phyloP scores from a whole-genome alignment of 2,888 invertebrate genomes.

The Zaprionus bogoriensis region DNA sequence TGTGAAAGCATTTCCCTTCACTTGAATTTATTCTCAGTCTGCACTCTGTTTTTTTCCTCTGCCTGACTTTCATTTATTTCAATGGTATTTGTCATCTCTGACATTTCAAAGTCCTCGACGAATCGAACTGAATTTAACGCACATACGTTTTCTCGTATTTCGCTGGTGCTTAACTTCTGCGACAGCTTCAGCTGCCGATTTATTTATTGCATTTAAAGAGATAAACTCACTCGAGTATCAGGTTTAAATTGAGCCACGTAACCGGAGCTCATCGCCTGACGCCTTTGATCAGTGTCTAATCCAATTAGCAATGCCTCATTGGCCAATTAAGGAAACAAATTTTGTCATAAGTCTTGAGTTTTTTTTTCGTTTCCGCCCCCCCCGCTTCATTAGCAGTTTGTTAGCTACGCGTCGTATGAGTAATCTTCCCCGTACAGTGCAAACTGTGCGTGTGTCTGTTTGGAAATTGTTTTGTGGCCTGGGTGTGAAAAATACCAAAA shows the following conservation, averaged over 20 bases:
- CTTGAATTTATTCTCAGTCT: constrained; percentile 17
- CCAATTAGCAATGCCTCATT: constrained; percentile 56
- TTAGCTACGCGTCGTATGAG: constrained; percentile 31
- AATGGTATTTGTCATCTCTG: constrained; percentile 7
- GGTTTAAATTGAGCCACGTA: constrained; percentile 14
- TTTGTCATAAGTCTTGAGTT: constrained; percentile 23
- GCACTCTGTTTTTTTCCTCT: background rate
- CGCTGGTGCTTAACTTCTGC: constrained; percentile 38
- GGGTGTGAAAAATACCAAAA: constrained; percentile 52
- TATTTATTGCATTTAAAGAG: too few relatives aligned
- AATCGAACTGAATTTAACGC: constrained; percentile 26
- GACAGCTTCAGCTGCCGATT: constrained; percentile 16
- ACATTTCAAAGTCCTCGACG: constrained; percentile 16
- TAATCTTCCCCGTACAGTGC: constrained; percentile 34
- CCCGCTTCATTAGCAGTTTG: constrained; percentile 44
- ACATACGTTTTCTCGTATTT: constrained; percentile 3
- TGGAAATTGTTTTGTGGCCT: constrained; percentile 38
- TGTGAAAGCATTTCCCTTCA: constrained; percentile 15
- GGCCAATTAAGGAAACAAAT: constrained; percentile 24
- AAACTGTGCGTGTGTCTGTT: constrained; percentile 14
- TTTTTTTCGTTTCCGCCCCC: constrained; percentile 1
- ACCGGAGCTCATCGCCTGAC: constrained; percentile 2
- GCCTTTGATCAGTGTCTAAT: constrained; percentile 51
- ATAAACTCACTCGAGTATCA: background rate
- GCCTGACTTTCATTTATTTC: constrained; percentile 14